Base-by-base conservation (phyloP, 2,797 vertebrate genomes). In the Sebastes oblongus region DNA sequence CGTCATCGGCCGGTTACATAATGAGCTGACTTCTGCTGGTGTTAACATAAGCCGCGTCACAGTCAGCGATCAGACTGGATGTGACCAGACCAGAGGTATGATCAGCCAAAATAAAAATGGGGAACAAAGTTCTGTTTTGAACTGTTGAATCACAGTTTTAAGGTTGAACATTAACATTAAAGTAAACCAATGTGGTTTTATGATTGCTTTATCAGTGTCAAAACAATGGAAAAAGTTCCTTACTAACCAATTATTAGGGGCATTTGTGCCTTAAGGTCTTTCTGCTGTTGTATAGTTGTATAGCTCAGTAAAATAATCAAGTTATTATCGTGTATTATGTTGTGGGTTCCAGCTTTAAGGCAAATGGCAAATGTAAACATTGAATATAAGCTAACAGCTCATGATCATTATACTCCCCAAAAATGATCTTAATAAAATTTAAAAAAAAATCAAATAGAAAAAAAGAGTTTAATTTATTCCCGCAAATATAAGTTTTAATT, bases 61-160 rank as follows among this genome's bases (percentile, higher is more conserved):
- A 0, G 70, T 83, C 82, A 92, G 93, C 1, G 79, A 96, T 50
- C 96, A 97, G 64, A 75, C 46, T 2, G 94, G 88, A 77, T 97
- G 96, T 67, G 82, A 80, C 13, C 24, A 69, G 81, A 58, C 2
- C 62, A 61, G 18, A 77, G 8, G 66, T 25, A 29, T 13, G 34
- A 61, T 8, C 20, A 22, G 22, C 5, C 20, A 59, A 61, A 4
- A 2, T 8, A 10, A 30, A 6, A 22, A 20, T 6, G 1, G 3
- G n/a, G 11, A 69, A 18, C 1, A 1, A 34, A 3, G 13, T 24
- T 22, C 46, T 72, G n/a, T n/a, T 10, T 32, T 20, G 20, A 13
- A 5, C 4, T 24, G 22, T 39, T 4, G 42, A 46, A 46, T 46
- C 42, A 46, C 42, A 52, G 50, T 52, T 52, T 0, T 52, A 52